phyloP scores from a whole-genome alignment of 2,113 vertebrate genomes.

The Epinephelus moara region DNA sequence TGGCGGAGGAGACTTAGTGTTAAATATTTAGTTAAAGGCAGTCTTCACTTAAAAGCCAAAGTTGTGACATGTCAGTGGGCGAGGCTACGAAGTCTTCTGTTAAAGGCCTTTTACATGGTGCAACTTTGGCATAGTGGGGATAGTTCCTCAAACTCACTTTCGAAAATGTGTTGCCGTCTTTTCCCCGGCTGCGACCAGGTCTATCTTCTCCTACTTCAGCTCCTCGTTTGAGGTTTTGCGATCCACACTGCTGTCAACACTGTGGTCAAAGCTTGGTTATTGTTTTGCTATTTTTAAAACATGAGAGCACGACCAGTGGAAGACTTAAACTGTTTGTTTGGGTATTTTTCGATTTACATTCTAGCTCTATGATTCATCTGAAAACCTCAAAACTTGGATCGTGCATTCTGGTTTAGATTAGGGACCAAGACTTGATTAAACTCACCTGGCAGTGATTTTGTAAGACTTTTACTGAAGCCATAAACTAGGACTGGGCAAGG shows the following conservation, averaged over 20 bases:
- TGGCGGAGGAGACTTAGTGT: conserved; percentile 30
- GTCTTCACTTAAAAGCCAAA: conserved; percentile 18
- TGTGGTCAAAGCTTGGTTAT: background rate
- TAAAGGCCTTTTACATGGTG: background rate
- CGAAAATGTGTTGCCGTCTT: background rate
- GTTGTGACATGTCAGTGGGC: conserved; percentile 4
- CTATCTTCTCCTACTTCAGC: background rate
- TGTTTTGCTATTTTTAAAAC: background rate
- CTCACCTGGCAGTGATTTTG: background rate
- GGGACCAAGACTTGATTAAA: background rate
- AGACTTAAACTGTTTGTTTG: background rate
- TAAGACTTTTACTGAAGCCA: too few relatives aligned
- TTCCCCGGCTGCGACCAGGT: background rate
- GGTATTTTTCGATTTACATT: too few relatives aligned
- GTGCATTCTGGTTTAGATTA: too few relatives aligned
- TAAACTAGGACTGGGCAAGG: too few relatives aligned
- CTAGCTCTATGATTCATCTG: background rate
- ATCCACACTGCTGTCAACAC: background rate
- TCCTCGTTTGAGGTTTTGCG: background rate
- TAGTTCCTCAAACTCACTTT: background rate
- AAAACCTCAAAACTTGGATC: background rate
- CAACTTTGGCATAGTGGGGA: background rate
- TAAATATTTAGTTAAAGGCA: conserved; percentile 40
- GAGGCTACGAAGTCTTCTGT: background rate
- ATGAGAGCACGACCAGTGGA: too few relatives aligned